Base-by-base conservation (phyloP, 2,113 vertebrate genomes). In the Panthera tigris region DNA sequence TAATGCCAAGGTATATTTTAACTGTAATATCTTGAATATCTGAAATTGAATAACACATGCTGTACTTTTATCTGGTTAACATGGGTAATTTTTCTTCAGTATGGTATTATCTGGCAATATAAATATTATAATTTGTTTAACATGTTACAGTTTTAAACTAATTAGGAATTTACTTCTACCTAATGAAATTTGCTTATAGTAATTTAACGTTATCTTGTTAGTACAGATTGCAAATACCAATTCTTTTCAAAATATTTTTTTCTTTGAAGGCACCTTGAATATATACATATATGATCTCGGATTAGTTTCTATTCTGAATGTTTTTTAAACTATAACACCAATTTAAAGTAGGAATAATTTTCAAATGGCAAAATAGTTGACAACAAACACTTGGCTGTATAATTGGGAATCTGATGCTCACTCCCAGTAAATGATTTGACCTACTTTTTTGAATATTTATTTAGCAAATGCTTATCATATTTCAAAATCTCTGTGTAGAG, bases 41-140 rank as follows among this genome's bases (percentile, higher is more conserved):
- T 45, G 4, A 82, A 94, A 71, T 63, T 89, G 73, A 94, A 1
- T 83, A 93, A 89, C 45, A 12, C 21, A 52, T 14, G 4, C 16
- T 82, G 2, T 69, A 73, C 8, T 94, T 83, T 96, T 89, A 97
- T 83, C 66, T 83, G 10, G n/a, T 1, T 85, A 95, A 79, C 45
- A 41, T 41, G 48, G 29, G 68, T 81, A 63, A 92, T 48, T 83
- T 88, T 82, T 95, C n/a, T 82, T 69, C 36, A 80, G 21, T 85
- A 73, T 63, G 31, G 45, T 83, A 71, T 91, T 94, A 93, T 82
- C 81, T 96, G 88, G 88, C 63, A 90, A 92, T 83, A 91, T 84
- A 96, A 93, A 91, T 79, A 79, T 91, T 82, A 33, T 76, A 95
- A 90, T 94, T 94, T 97, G 90, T 90, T 95, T 95, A 93, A 93